Base-by-base conservation (phyloP, 2,797 vertebrate genomes). In the Oceanodroma leucorhoa region DNA sequence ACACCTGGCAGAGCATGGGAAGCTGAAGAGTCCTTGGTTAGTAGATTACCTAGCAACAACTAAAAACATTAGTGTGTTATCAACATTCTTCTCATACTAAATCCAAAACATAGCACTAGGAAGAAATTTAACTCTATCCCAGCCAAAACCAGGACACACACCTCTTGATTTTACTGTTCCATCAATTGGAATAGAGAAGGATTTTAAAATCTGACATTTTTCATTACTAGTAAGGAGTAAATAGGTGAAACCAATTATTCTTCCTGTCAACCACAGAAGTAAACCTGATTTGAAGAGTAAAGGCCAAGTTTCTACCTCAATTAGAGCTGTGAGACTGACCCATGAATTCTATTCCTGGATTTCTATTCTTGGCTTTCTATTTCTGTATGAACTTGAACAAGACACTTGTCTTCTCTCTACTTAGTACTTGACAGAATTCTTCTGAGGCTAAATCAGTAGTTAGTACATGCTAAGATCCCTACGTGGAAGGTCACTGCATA, bases 331-430 rank as follows among this genome's bases (percentile, higher is more conserved):
- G 57, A 62, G 9, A 38, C 15, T 78, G n/a, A 11, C 36, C 77
- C 17, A 54, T 55, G 19, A 61, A 61, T 66, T 92, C 46, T 80
- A 34, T 79, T 91, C 30, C n/a, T 89, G 22, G 36, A 46, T 67
- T 84, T 87, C 70, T 86, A 43, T 91, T 92, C 46, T 90, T 73
- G 66, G 26, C 3, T 93, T 95, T 81, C 82, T 91, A 81, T 92
- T 93, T 83, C 57, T 86, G 27, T 43, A 66, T 54, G 43, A 92
- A 53, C 60, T 88, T 80, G 51, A 80, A 61, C 29, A 80, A 88
- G 46, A 73, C 38, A 79, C 27, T 85, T 77, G 36, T 58, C 61
- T 86, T 83, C 43, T 86, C 29, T 75, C 60, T 83, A 16, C 36
- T 86, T 70, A 70, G 14, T 38, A 61, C 22, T 80, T 86, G 62